Evolutionary conservation across 2,888 invertebrate genomes (phyloP), one percentile per base, ranked within the genome.

Genomic region (Eupeodes latifasciatus): DNA sequence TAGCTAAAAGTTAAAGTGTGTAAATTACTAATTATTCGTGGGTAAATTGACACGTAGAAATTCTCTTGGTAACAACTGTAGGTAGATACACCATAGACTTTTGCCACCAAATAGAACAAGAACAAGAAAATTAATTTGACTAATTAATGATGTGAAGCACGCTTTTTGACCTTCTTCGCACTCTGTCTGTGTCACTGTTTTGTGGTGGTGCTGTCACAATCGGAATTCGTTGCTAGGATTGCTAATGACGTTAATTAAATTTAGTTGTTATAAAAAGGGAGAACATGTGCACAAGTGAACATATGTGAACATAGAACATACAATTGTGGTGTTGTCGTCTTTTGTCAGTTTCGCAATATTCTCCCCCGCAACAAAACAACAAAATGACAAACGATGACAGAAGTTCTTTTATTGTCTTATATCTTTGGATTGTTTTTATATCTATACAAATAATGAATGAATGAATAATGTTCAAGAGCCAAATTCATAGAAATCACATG

Each of bases 61-160:
- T 61, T 53, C 40, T 19, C 53, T 2, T 55, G 62, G 19, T 12
- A 19, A 44, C 6, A 44, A 44, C 9, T 44, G 44, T 27, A 3
- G 27, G 27, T 27, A 27, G 27, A 27, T 27, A 27, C 27, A 27
- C 27, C 27, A 27, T 27, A 3, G 27, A 27, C 27, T 6, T 59
- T 16, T 40, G n/a, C 61, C 5, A 51, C 14, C 69, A 36, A 9
- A n/a, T 16, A 40, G 19, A 51, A 49, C 16, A 7, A 10, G 40
- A 59, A 40, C 51, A 67, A 40, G 19, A 19, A 36, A n/a, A 36
- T 34, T 51, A 78, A 66, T 72, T 16, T 34, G 59, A 59, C 67
- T 79, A 72, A 81, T 87, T 87, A 83, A 76, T 49, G 53, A 87
- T 83, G 79, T 47, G 6, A 61, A 76, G 49, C 87, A 87, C 80